phyloP scores from a whole-genome alignment of 2,888 invertebrate genomes.

The Cantharis lateralis region DNA sequence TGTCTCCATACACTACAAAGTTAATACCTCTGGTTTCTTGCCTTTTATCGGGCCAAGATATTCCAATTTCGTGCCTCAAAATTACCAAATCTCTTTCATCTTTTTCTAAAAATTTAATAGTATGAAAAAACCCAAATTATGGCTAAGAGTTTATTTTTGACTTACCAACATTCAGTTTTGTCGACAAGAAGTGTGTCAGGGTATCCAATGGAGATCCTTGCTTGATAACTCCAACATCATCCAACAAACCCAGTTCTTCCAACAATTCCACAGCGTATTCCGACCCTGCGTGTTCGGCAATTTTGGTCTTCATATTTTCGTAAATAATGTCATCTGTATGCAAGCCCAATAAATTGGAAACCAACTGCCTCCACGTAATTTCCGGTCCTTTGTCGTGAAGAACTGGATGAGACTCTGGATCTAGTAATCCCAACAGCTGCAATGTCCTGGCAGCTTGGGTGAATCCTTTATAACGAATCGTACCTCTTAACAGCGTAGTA shows the following conservation, averaged over 20 bases:
- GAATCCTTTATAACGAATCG: conserved; percentile 89
- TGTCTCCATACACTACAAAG: conserved; percentile 87
- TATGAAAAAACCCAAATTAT: background rate
- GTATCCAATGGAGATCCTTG: conserved; percentile 89
- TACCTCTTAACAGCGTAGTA: conserved; percentile 89
- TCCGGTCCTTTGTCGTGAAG: conserved; percentile 96
- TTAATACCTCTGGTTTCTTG: conserved; percentile 82
- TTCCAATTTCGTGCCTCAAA: conserved; percentile 89
- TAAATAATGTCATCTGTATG: conserved; percentile 87
- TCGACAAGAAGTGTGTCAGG: conserved; percentile 84
- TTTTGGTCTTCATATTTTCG: conserved; percentile 85
- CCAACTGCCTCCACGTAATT: conserved; percentile 89
- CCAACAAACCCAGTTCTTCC: conserved; percentile 86
- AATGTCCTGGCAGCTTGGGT: conserved; percentile 86
- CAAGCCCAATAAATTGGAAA: conserved; percentile 84
- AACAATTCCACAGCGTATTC: conserved; percentile 73
- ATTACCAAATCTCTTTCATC: conserved; percentile 93
- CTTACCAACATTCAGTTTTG: conserved; percentile 77
- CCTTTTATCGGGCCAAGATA: conserved; percentile 87
- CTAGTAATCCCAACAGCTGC: conserved; percentile 85
- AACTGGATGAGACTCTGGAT: conserved; percentile 81
- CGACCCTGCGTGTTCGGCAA: conserved; percentile 78
- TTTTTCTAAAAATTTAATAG: conserved; percentile 59
- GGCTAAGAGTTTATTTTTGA: conserved; percentile 1
- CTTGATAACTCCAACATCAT: conserved; percentile 82